These are phyloP conservation scores for Grapholita molesta DNA, from an alignment of 1,140 invertebrate species.

Conservation along the genomic window DNA sequence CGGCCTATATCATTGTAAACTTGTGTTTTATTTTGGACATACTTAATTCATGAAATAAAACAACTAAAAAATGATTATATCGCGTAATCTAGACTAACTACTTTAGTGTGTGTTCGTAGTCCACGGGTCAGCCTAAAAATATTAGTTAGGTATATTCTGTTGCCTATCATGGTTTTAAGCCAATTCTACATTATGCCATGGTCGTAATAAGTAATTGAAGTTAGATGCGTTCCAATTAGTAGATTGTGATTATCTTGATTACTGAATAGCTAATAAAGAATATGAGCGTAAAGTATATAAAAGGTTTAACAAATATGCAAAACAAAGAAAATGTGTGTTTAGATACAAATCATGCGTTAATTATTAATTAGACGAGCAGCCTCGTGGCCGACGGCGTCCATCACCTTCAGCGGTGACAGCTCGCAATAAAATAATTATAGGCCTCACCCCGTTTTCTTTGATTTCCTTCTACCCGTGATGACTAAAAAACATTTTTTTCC, in stretches of 20 bases:
- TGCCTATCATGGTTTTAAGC: no score
- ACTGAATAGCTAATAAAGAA: neutral
- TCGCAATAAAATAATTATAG: conserved; percentile 66
- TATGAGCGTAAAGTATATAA: neutral
- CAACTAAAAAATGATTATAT: no score
- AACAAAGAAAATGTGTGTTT: neutral
- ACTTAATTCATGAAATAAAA: no score
- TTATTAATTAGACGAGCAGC: conserved; percentile 12
- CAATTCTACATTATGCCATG: neutral
- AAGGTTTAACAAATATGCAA: neutral
- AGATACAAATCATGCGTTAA: neutral
- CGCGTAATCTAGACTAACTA: no score
- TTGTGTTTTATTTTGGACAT: no score
- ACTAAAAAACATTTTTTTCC: conserved; percentile 38
- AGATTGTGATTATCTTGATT: neutral
- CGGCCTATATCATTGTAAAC: no score
- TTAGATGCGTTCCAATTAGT: neutral
- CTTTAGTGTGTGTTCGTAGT: no score
- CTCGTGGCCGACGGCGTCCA: conserved; percentile 41
- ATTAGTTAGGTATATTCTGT: no score
- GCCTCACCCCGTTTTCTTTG: conserved; percentile 57
- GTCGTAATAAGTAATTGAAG: neutral
- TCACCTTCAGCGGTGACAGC: conserved; percentile 44
- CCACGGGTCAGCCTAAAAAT: no score
- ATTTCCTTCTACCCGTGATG: conserved; percentile 49